These are phyloP conservation scores for Cuculus canorus DNA, from an alignment of 2,797 vertebrate species.

Conservation along the genomic window DNA sequence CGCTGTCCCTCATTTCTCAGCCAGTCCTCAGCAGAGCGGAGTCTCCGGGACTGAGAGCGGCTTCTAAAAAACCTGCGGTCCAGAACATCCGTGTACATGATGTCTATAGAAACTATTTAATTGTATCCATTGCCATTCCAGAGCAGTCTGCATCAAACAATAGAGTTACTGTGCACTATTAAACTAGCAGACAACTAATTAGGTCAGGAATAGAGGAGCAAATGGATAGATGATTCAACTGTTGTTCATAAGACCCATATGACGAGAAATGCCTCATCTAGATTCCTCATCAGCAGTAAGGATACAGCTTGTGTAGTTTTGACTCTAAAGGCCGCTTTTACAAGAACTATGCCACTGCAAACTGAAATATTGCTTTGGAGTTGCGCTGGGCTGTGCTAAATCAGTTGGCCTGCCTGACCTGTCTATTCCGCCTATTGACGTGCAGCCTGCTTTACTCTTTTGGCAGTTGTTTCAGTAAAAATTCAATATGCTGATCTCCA, in stretches of 20 bases:
- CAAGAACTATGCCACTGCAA: neutral
- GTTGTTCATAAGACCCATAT: conserved; percentile 31
- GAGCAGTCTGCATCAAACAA: neutral
- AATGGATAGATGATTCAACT: conserved; percentile 48
- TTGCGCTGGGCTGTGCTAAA: conserved; percentile 30
- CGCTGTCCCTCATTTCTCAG: neutral
- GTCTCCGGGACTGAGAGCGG: neutral
- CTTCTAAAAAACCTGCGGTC: neutral
- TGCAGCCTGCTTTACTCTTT: conserved; percentile 39
- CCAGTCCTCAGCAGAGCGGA: neutral
- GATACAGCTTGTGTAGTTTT: neutral
- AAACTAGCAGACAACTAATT: conserved; percentile 49
- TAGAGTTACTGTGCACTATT: conserved; percentile 38
- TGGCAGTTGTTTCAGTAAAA: conserved; percentile 51
- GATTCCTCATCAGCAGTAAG: conserved; percentile 3
- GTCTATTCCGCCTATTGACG: conserved; percentile 17
- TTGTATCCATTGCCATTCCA: neutral
- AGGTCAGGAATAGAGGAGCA: conserved; percentile 56
- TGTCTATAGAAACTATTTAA: neutral
- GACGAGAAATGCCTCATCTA: conserved; percentile 40
- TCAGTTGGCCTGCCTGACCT: conserved; percentile 47
- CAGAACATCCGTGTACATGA: neutral
- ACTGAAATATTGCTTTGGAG: neutral
- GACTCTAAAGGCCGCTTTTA: neutral
- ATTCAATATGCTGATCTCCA: conserved; percentile 26